phyloP scores from a whole-genome alignment of 2,113 vertebrate genomes.

The Helogale parvula region DNA sequence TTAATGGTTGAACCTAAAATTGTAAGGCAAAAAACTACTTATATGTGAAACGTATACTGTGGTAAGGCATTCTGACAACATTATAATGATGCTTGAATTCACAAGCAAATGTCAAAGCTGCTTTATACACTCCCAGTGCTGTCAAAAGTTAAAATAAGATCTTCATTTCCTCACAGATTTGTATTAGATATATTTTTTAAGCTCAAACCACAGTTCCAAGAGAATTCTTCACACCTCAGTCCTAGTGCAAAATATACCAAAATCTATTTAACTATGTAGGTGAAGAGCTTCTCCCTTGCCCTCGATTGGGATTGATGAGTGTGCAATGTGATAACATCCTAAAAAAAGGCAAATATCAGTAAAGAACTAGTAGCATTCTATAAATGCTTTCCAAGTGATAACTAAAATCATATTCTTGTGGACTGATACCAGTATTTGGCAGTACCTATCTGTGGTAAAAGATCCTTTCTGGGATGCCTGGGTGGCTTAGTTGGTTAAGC shows the following conservation, averaged over 20 bases:
- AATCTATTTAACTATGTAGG: neutral
- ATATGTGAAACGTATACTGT: neutral
- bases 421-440: neutral
- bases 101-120: conserved; percentile 13
- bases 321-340: neutral
- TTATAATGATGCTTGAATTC: neutral
- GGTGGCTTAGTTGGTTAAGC: too few relatives aligned
- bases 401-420: neutral
- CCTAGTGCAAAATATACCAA: neutral
- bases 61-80: neutral
- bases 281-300: neutral
- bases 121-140: neutral
- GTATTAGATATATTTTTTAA: neutral
- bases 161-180: conserved; percentile 27
- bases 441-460: neutral
- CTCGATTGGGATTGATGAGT: neutral
- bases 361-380: neutral
- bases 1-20: neutral
- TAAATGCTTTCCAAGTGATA: conserved; percentile 27
- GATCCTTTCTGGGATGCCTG: neutral
- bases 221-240: neutral
- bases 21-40: neutral
- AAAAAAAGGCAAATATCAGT: neutral
- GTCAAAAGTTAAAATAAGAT: conserved; percentile 31
- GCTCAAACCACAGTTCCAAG: neutral